These are phyloP conservation scores for Encarsia formosa DNA, from an alignment of 2,888 invertebrate genomes.

Conservation along the genomic window DNA sequence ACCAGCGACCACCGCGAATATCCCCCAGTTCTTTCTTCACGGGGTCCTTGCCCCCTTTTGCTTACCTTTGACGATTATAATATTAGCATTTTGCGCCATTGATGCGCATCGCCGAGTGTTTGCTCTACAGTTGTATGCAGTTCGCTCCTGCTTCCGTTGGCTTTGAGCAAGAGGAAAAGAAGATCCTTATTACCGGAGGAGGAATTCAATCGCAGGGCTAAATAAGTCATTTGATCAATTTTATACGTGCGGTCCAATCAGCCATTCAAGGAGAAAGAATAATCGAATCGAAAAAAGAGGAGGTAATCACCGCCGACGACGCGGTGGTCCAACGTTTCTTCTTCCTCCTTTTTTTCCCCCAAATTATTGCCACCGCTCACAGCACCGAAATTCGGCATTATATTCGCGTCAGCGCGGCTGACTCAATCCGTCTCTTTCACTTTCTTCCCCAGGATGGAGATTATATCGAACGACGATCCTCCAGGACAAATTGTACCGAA, in stretches of 20 bases:
- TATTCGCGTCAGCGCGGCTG: conserved; percentile 40
- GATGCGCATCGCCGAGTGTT: no score
- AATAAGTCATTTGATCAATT: no score
- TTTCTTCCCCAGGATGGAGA: conserved; percentile 1
- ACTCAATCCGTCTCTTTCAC: conserved; percentile 23
- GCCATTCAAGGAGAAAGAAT: no score
- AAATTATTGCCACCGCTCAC: conserved; percentile 42
- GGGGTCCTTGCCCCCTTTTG: neutral
- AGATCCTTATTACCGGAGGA: no score
- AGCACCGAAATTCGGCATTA: no score
- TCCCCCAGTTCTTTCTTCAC: conserved; percentile 7
- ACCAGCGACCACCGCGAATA: conserved; percentile 40
- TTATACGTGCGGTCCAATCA: no score
- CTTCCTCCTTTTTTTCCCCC: conserved; percentile 25
- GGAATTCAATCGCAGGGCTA: no score
- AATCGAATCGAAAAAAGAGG: no score
- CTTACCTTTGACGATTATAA: neutral
- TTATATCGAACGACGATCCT: conserved; percentile 20
- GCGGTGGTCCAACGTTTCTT: conserved; percentile 35
- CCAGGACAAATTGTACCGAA: conserved; percentile 11
- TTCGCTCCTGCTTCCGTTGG: no score
- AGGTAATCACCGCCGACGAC: conserved; percentile 37
- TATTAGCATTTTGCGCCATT: neutral
- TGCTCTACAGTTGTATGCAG: no score
- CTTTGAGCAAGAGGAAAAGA: no score